Base-by-base conservation (phyloP, 2,888 invertebrate genomes). In the Tupiocoris notatus region DNA sequence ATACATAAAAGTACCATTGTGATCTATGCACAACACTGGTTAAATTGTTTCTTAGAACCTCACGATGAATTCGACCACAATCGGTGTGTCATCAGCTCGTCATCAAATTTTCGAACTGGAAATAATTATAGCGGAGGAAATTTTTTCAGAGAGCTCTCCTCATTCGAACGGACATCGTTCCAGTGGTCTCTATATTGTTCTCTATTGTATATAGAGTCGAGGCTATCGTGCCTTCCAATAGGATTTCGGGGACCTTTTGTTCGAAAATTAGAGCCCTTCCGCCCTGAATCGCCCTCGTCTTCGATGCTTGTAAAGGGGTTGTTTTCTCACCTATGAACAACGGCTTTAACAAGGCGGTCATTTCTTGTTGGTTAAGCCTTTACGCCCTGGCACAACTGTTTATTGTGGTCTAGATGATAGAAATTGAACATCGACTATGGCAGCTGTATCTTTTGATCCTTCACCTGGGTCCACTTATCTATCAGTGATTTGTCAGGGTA, bases 391-490 rank as follows among this genome's bases (percentile, higher is more conserved):
- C 21, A 39, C 70, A 59, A 70, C 62, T 63, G 73, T 63, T 73
- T 63, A 39, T 62, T 6, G 71, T 61, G 71, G 23, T 20, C 16
- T 18, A 17, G 66, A 22, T 39, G 3, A 39, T 39, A 39, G 39
- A 39, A 39, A 39, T 39, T 12, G 39, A 39, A 12, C 39, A 39
- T 39, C 3, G 39, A 7, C 39, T 3, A 39, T 7, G 56, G 21
- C 73, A 73, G 73, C 62, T 73, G 73, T 25, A n/a, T n/a, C n/a
- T n/a, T n/a, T 18, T 20, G 59, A 59, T 12, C 63, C 21, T 62
- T 73, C 73, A 73, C 73, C 73, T 73, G 73, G 73, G 73, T 73
- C 73, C 73, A 73, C 73, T 73, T 73, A 73, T 70, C 70, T 70
- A 70, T 73, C 73, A 73, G 73, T 73, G 73, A 62, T 73, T 71